These are phyloP conservation scores for Chloroceryle aenea DNA, from an alignment of 2,113 vertebrate genomes.

Conservation along the genomic window DNA sequence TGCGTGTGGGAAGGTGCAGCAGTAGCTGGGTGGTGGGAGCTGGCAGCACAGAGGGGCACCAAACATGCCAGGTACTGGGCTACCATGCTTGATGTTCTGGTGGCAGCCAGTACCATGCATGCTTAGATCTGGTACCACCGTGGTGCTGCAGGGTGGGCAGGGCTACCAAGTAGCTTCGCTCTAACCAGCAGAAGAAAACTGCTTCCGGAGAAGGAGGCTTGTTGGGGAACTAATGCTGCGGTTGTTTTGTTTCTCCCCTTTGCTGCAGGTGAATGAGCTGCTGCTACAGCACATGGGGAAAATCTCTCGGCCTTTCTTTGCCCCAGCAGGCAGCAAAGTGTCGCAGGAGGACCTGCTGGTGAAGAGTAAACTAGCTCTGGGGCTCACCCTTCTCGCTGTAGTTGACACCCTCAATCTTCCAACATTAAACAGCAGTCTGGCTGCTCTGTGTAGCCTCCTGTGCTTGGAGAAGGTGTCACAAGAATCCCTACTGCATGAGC, in stretches of 20 bases:
- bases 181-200: neutral
- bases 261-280: constrained; percentile 50
- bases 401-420: accelerated
- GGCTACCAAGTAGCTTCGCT: accelerated
- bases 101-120: neutral
- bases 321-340: accelerated
- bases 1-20: neutral
- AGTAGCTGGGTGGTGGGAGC: neutral
- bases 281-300: neutral
- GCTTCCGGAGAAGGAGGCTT: neutral
- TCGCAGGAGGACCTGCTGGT: neutral
- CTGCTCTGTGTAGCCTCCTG: constrained; percentile 49
- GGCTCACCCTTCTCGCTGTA: neutral
- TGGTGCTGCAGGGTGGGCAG: neutral
- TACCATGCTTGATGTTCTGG: neutral
- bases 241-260: neutral
- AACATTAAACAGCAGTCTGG: accelerated
- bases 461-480: neutral
- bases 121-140: accelerated
- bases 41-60: neutral
- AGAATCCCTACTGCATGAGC: neutral
- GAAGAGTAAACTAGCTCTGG: constrained; percentile 49
- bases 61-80: neutral
- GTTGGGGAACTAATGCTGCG: neutral
- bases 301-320: neutral